Conservation (phyloP, 2,888 invertebrate species). For the Drosophila fungiperda region DNA sequence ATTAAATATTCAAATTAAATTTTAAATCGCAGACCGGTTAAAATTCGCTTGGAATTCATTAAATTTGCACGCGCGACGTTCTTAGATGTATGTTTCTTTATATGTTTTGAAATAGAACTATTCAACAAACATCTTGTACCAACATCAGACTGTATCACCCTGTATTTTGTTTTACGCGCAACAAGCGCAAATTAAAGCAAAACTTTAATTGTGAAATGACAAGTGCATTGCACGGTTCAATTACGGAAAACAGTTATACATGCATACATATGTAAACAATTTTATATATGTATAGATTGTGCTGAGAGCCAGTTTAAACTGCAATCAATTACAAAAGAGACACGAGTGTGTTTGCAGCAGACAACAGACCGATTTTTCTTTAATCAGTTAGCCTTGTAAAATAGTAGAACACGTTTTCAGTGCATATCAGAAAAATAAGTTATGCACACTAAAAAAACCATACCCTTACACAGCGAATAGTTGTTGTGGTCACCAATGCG, state of each 20-base stretch:
- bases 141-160: constrained; percentile 26
- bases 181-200: constrained; percentile 6
- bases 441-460: neutral
- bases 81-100: neutral
- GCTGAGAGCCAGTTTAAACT: constrained; percentile 36
- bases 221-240: constrained; percentile 16
- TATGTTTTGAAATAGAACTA: constrained; percentile 10
- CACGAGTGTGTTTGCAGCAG: constrained; percentile 1
- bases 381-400: constrained; percentile 41
- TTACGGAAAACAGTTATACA: constrained; percentile 58
- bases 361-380: constrained; percentile 13
- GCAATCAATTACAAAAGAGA: constrained; percentile 50
- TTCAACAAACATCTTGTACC: neutral
- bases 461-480: neutral
- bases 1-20: constrained; percentile 61
- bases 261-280: too few relatives aligned
- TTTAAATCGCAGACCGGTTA: constrained; percentile 45
- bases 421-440: constrained; percentile 1
- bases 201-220: constrained; percentile 27
- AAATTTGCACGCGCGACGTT: constrained; percentile 33
- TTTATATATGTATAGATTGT: constrained; percentile 15
- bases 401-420: constrained; percentile 24
- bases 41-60: constrained; percentile 36
- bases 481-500: neutral
- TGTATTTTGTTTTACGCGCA: constrained; percentile 33